These are phyloP conservation scores for Opisthograptis luteolata DNA, from an alignment of 2,888 invertebrate genomes.

Conservation along the genomic window DNA sequence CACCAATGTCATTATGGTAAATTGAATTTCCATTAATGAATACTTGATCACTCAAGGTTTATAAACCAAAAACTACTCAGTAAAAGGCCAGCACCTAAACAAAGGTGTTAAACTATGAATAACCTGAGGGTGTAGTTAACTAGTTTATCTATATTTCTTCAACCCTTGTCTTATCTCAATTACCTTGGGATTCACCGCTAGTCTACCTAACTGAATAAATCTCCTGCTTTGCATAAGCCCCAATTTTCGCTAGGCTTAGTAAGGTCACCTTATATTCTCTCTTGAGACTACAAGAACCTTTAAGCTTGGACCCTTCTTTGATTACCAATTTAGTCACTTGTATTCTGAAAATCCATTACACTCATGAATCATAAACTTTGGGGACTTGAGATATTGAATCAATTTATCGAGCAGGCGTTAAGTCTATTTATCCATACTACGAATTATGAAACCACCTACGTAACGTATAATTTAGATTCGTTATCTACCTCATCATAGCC, in stretches of 20 bases:
- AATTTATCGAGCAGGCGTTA: constrained; percentile 13
- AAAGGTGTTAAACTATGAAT: constrained; percentile 22
- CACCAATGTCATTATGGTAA: constrained; percentile 2
- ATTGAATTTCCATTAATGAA: too few species aligned
- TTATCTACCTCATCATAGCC: constrained; percentile 6
- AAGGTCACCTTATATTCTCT: constrained; percentile 30
- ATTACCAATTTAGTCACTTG: constrained; percentile 32
- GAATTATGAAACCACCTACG: constrained; percentile 7
- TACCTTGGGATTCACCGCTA: constrained; percentile 28
- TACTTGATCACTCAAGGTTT: too few species aligned
- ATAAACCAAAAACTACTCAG: not conserved
- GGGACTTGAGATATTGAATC: constrained; percentile 21
- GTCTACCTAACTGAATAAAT: constrained; percentile 37
- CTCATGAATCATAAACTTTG: constrained; percentile 21
- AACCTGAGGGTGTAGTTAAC: constrained; percentile 13
- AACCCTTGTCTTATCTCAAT: constrained; percentile 35
- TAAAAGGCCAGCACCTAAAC: constrained; percentile 7
- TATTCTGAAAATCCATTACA: constrained; percentile 18
- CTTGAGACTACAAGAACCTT: constrained; percentile 28
- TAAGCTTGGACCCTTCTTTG: constrained; percentile 33
- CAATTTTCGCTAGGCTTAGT: constrained; percentile 35
- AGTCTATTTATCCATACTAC: constrained; percentile 2
- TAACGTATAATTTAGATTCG: constrained; percentile 14
- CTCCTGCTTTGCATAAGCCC: constrained; percentile 40
- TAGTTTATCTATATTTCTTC: constrained; percentile 26